phyloP scores from a whole-genome alignment of 2,888 invertebrate genomes.

The Diplazon laetatorius region DNA sequence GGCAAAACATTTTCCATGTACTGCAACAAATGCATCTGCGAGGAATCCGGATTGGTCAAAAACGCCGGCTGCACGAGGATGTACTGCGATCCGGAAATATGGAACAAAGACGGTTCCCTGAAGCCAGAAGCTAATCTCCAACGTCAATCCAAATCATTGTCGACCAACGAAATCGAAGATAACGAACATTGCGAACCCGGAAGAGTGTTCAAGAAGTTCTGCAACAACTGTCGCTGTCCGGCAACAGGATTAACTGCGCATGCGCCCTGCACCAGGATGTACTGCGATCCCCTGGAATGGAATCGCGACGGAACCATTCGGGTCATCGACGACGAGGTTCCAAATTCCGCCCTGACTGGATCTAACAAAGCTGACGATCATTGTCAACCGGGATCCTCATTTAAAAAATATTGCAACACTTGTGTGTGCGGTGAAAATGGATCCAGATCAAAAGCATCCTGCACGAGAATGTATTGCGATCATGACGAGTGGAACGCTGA shows the following conservation, averaged over 20 bases:
- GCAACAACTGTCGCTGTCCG: constrained; percentile 85
- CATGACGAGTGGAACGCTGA: too few species aligned
- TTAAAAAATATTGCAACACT: neutral
- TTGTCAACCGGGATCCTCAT: neutral
- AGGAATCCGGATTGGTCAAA: constrained; percentile 80
- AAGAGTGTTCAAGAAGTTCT: constrained; percentile 83
- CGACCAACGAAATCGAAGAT: neutral
- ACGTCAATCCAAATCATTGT: neutral
- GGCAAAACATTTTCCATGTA: constrained; percentile 81
- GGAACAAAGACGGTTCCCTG: constrained; percentile 61
- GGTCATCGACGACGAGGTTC: too few species aligned
- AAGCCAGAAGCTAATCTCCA: constrained; percentile 29
- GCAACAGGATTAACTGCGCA: constrained; percentile 73
- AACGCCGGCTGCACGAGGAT: constrained; percentile 63
- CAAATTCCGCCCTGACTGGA: too few species aligned
- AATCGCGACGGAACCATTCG: too few species aligned
- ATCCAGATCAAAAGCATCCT: neutral
- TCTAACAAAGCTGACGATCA: too few species aligned
- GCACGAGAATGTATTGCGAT: neutral
- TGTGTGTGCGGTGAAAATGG: neutral
- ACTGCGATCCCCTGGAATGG: neutral
- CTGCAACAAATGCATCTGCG: constrained; percentile 84
- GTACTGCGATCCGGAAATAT: constrained; percentile 63
- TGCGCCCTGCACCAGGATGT: neutral
- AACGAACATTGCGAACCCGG: constrained; percentile 61